These are phyloP conservation scores for Budorcas taxicolor DNA, from an alignment of 2,113 vertebrate genomes.

Conservation along the genomic window DNA sequence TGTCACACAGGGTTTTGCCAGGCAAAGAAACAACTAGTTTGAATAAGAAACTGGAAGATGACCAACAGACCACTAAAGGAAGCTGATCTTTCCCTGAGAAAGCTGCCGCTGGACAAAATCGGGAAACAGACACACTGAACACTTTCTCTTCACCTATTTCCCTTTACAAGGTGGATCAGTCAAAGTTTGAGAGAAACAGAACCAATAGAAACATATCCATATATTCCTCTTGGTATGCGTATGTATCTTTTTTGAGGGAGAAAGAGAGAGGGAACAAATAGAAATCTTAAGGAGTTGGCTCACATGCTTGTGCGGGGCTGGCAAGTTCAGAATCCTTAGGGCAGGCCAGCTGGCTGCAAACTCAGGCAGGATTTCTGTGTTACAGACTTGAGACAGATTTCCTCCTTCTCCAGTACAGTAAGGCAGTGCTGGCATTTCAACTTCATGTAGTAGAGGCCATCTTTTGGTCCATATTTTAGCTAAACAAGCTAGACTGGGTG, in stretches of 20 bases:
- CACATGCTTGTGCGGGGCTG: neutral
- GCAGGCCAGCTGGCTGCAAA: neutral
- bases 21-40: neutral
- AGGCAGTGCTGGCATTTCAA: neutral
- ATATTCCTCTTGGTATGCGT: neutral
- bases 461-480: neutral
- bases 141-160: neutral
- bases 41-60: neutral
- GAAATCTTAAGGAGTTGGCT: neutral
- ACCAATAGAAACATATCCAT: neutral
- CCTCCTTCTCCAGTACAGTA: neutral
- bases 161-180: neutral
- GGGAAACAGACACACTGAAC: neutral
- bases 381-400: neutral
- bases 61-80: neutral
- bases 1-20: neutral
- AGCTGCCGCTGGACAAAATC: neutral
- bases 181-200: neutral
- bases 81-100: neutral
- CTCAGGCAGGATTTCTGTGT: neutral
- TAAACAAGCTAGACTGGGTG: neutral
- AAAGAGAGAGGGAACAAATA: neutral
- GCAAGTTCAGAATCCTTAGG: neutral
- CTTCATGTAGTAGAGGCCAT: neutral
- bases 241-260: neutral